Percentiles rank a stretch among this genome's conserved stretches.
Evolutionary conservation across 2,113 vertebrate genomes (phyloP).

Genomic region (Microtus pennsylvanicus): DNA sequence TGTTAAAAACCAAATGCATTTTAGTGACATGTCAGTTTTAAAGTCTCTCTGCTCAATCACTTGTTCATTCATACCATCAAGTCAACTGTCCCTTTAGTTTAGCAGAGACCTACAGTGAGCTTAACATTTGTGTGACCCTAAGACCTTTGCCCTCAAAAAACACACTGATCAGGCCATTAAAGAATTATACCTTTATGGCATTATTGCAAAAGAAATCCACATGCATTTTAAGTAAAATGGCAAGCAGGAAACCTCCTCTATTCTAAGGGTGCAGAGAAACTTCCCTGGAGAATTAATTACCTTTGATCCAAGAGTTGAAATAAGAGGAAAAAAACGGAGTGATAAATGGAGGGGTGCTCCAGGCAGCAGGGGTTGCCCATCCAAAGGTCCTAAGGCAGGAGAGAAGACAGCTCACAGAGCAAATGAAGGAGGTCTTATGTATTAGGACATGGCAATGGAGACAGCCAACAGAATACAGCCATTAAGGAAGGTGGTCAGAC

Average conservation of each 20-base stretch:
- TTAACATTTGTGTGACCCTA: background rate
- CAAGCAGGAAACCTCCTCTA: background rate
- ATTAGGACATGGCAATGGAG: background rate
- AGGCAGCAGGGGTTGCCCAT: background rate
- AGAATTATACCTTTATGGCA: background rate
- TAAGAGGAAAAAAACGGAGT: background rate
- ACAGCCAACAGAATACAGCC: background rate
- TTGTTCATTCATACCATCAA: background rate
- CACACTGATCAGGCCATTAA: background rate
- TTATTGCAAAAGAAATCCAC: background rate
- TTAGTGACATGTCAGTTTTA: background rate
- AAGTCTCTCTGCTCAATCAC: background rate
- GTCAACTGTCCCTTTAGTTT: background rate
- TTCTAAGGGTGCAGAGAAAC: background rate
- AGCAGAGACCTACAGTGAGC: background rate
- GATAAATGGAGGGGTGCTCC: background rate
- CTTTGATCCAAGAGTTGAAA: background rate
- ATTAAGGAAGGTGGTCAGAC: background rate
- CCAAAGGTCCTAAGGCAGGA: slow-evolving; percentile 5
- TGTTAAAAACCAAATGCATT: rapidly evolving
- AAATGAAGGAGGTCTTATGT: too few relatives aligned
- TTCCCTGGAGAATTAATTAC: background rate
- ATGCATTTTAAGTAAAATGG: background rate
- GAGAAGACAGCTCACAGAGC: background rate
- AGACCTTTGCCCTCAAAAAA: background rate